phyloP scores from a whole-genome alignment of 1,140 invertebrate genomes.

The Euwallacea fornicatus region DNA sequence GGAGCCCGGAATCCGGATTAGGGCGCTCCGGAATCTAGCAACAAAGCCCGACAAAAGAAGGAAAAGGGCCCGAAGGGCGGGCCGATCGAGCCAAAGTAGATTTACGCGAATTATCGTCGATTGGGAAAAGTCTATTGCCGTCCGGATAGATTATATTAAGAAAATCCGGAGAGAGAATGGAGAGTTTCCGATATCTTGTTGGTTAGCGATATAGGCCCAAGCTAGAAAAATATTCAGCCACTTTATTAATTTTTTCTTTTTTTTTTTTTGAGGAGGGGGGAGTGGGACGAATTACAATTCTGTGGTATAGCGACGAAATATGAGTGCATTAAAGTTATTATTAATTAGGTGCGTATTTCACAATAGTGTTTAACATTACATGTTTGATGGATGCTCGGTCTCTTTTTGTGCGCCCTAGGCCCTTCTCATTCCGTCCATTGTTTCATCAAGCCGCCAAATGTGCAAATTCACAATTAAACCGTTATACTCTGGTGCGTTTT shows the following conservation, averaged over 20 bases:
- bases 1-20: conserved; percentile 28
- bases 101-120: conserved; percentile 31
- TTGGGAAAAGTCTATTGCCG: conserved; percentile 31
- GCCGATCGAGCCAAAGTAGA: conserved; percentile 32
- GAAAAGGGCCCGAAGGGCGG: conserved; percentile 22
- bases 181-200: conserved; percentile 1
- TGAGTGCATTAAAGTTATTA: too few species aligned
- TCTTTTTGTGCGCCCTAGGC: conserved; percentile 5
- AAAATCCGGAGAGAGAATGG: conserved; percentile 10
- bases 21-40: conserved; percentile 24
- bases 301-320: too few species aligned
- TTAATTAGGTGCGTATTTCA: too few species aligned
- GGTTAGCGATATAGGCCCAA: neutral
- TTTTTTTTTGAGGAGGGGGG: too few species aligned
- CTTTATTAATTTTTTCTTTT: too few species aligned
- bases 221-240: neutral
- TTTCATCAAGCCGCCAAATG: conserved; percentile 3
- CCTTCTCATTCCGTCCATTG: conserved; percentile 20
- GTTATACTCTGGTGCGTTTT: conserved; percentile 18
- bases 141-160: conserved; percentile 12
- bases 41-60: conserved; percentile 32
- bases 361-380: too few species aligned
- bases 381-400: too few species aligned
- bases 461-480: conserved; percentile 21
- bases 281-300: too few species aligned